Conservation (phyloP, 2,888 invertebrate genomes). For the Chaitophorus viminalis region DNA sequence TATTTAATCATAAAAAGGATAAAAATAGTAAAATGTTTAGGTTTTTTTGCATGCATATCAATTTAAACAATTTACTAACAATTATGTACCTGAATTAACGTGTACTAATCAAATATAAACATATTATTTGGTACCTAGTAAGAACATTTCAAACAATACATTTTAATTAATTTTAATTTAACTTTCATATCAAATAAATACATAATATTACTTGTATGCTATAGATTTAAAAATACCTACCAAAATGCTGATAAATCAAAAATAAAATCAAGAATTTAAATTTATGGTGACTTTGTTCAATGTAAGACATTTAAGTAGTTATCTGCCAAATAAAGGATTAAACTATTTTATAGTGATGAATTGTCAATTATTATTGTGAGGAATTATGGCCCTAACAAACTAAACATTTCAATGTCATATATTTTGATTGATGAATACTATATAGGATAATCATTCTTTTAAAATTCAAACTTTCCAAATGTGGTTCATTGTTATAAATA, state of each 20-base stretch:
- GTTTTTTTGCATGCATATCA: background rate
- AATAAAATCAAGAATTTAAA: background rate
- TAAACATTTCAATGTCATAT: constrained; percentile 25
- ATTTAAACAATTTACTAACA: background rate
- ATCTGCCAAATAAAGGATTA: background rate
- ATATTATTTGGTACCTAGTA: background rate
- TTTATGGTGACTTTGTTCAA: background rate
- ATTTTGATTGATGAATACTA: constrained; percentile 25
- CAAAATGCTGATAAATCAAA: background rate
- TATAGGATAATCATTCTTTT: background rate
- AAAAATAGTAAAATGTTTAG: background rate
- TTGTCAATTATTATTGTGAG: constrained; percentile 11
- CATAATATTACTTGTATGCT: background rate
- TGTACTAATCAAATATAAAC: background rate
- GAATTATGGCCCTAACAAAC: constrained; percentile 1
- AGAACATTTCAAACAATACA: background rate
- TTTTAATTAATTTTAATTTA: background rate
- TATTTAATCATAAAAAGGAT: background rate
- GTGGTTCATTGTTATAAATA: background rate
- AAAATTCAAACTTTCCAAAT: background rate
- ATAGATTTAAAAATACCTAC: background rate
- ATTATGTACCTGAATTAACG: constrained; percentile 7
- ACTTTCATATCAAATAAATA: background rate
- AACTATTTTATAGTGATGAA: background rate
- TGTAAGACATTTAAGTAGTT: too few species aligned